phyloP scores from a whole-genome alignment of 1,140 invertebrate genomes.

The Aplysia californica region DNA sequence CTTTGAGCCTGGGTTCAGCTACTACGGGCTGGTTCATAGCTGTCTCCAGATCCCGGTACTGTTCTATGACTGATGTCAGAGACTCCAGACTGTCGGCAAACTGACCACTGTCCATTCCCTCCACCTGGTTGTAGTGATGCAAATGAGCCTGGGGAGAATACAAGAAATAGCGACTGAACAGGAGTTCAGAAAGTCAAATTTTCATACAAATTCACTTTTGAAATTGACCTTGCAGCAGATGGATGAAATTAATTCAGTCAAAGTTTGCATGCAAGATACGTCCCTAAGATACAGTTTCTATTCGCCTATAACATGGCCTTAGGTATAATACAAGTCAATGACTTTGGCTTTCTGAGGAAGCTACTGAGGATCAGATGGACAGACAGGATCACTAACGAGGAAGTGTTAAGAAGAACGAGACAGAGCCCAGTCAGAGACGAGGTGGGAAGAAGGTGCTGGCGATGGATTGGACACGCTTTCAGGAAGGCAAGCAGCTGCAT shows the following conservation, averaged over 20 bases:
- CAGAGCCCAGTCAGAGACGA: no score
- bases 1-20: conserved; percentile 31
- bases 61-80: conserved; percentile 58
- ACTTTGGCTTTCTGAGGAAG: no score
- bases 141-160: conserved; percentile 61
- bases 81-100: conserved; percentile 63
- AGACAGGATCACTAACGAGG: no score
- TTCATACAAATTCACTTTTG: background rate
- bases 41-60: conserved; percentile 61
- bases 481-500: no score
- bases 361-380: no score
- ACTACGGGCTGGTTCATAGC: conserved; percentile 18
- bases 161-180: background rate
- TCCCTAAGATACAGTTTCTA: background rate
- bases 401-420: no score
- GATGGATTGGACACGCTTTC: no score
- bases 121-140: conserved; percentile 67
- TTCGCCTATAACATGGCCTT: no score
- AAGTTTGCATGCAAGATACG: background rate
- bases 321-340: no score
- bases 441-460: no score
- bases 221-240: background rate
- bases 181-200: background rate
- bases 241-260: background rate
- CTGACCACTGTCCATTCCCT: conserved; percentile 64